A percentile compares a stretch with the other conserved stretches of the same genome.
These are phyloP conservation scores for Arctocebus calabarensis DNA, from an alignment of 2,797 vertebrate species.

Conservation along the genomic window DNA sequence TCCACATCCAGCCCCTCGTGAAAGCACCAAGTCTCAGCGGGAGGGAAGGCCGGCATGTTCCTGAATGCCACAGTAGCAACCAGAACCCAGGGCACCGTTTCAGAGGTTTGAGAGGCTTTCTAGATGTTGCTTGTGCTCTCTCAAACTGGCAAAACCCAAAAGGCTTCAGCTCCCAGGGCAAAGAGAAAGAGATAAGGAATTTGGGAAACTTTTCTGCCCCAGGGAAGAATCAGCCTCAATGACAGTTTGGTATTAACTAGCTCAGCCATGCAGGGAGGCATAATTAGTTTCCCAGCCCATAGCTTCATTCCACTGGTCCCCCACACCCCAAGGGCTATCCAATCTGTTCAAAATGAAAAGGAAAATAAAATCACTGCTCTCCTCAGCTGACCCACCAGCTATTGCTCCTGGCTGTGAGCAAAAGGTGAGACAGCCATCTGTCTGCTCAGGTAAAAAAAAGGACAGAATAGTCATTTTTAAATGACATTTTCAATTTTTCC, in stretches of 20 bases:
- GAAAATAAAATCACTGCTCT: conserved; percentile 81
- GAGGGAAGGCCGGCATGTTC: background rate
- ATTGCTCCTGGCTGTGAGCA: conserved; percentile 43
- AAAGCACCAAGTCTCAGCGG: background rate
- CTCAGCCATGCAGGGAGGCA: conserved; percentile 73
- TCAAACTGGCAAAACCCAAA: conserved; percentile 40
- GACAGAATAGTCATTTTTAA: conserved; percentile 67
- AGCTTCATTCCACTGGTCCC: conserved; percentile 66
- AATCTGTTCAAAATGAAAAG: conserved; percentile 80
- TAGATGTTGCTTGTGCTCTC: background rate
- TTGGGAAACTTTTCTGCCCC: conserved; percentile 68
- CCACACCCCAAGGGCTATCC: conserved; percentile 71
- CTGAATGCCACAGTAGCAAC: background rate
- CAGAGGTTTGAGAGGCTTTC: conserved; percentile 21
- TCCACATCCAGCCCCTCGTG: background rate
- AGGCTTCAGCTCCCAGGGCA: conserved; percentile 50
- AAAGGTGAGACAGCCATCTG: conserved; percentile 80
- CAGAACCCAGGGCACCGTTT: background rate
- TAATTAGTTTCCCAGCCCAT: conserved; percentile 79
- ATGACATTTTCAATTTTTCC: conserved; percentile 71
- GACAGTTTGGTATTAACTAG: conserved; percentile 81
- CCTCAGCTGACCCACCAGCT: conserved; percentile 52
- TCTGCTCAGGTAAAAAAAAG: conserved; percentile 55
- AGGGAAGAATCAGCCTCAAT: conserved; percentile 63
- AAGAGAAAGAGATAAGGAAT: conserved; percentile 67